These are phyloP conservation scores for Grallaria varia DNA, from an alignment of 2,113 vertebrate genomes.

Conservation along the genomic window DNA sequence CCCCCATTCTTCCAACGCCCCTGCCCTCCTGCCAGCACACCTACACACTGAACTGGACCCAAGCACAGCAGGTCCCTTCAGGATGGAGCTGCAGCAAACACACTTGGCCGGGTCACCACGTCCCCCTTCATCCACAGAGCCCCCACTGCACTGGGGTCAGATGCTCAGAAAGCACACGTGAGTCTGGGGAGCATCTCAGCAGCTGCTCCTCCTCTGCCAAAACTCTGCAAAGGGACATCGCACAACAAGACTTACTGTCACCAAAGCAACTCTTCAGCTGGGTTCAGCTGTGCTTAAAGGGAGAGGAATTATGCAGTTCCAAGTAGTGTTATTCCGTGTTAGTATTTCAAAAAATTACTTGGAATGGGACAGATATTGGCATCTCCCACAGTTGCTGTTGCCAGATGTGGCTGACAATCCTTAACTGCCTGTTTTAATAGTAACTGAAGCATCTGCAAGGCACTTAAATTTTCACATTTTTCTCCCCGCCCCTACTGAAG, in stretches of 20 bases:
- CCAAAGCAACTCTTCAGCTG: neutral
- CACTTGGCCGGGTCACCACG: neutral
- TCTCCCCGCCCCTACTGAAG: neutral
- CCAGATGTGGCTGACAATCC: neutral
- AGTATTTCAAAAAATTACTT: neutral
- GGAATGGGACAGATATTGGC: neutral
- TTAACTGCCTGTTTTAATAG: neutral
- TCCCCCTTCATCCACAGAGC: neutral
- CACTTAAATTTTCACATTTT: neutral
- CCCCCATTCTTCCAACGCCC: neutral
- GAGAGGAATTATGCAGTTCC: neutral
- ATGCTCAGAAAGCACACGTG: neutral
- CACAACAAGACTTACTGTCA: neutral
- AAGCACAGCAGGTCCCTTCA: neutral
- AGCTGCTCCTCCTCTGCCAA: neutral
- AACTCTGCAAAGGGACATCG: neutral
- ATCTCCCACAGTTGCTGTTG: neutral
- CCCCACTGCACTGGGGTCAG: fast-evolving
- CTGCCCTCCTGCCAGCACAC: neutral
- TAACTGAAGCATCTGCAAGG: neutral
- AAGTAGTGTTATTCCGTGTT: neutral
- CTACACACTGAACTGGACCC: neutral
- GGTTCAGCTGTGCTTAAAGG: neutral
- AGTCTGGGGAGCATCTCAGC: neutral
- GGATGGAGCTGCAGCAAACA: neutral